Conservation (phyloP, 1,140 invertebrate genomes). For the Aethina tumida region DNA sequence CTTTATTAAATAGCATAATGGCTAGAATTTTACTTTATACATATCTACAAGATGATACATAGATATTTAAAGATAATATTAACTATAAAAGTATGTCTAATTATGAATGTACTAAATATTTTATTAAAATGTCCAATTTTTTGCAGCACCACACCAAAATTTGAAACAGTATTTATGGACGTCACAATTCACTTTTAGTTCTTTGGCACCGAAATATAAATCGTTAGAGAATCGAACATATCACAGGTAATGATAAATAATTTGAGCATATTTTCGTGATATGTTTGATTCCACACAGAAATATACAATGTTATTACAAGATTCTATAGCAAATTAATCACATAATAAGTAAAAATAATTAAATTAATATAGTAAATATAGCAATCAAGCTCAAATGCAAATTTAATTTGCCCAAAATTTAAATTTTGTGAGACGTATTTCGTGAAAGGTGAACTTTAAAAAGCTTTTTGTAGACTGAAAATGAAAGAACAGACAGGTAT, state of each 20-base stretch:
- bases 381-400: too few relatives aligned
- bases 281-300: conserved; percentile 9
- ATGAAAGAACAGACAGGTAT: too few relatives aligned
- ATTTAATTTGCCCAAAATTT: too few relatives aligned
- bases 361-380: conserved; percentile 2
- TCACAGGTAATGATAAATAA: neutral
- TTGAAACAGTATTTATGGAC: conserved; percentile 21
- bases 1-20: conserved; percentile 30
- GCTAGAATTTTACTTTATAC: conserved; percentile 26
- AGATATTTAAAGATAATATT: conserved; percentile 17
- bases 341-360: conserved; percentile 4
- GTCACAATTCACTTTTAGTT: conserved; percentile 22
- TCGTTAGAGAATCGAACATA: conserved; percentile 9
- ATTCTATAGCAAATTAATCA: conserved; percentile 3
- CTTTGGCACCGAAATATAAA: conserved; percentile 20
- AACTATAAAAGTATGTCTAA: conserved; percentile 21
- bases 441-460: too few relatives aligned
- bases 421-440: too few relatives aligned
- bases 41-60: conserved; percentile 33
- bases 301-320: conserved; percentile 10
- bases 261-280: conserved; percentile 6
- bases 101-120: conserved; percentile 14
- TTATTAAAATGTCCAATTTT: conserved; percentile 10
- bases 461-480: too few relatives aligned
- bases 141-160: conserved; percentile 32